Conservation (phyloP, 1,140 invertebrate species). For the Araneus ventricosus region DNA sequence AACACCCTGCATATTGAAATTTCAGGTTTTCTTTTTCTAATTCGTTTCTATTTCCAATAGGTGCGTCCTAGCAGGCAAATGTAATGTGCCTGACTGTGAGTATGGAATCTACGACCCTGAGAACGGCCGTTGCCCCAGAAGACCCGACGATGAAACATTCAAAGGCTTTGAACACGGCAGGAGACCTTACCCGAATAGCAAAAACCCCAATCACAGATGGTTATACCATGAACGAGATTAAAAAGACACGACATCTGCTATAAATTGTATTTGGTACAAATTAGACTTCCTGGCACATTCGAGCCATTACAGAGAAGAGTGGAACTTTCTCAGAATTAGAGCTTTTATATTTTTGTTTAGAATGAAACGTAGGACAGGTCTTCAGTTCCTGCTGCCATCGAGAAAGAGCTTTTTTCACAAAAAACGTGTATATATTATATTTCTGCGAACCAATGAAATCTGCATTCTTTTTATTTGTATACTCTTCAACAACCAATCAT, state of each 20-base stretch:
- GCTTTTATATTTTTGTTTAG: not conserved
- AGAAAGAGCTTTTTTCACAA: constrained; percentile 30
- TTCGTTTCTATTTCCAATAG: constrained; percentile 16
- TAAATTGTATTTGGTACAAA: constrained; percentile 11
- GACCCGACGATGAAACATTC: constrained; percentile 35
- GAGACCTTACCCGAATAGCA: constrained; percentile 40
- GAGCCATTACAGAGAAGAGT: not conserved
- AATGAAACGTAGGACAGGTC: constrained; percentile 7
- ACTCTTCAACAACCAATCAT: not conserved
- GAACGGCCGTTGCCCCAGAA: constrained; percentile 67
- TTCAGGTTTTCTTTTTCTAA: too few relatives aligned
- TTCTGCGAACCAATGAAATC: not conserved
- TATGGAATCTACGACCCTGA: constrained; percentile 56
- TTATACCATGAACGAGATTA: constrained; percentile 70
- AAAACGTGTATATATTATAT: constrained; percentile 13
- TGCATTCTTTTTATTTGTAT: not conserved
- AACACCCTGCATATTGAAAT: too few relatives aligned
- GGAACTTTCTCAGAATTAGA: not conserved
- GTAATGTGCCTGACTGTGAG: constrained; percentile 69
- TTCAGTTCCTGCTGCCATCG: constrained; percentile 53
- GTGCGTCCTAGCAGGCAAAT: constrained; percentile 50
- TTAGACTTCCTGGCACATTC: not conserved
- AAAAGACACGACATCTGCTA: not conserved
- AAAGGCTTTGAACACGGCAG: constrained; percentile 17
- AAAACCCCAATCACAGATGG: constrained; percentile 66